Evolutionary conservation across 2,888 invertebrate species (phyloP).

Genomic region (Hirtodrosophila trivittata): DNA sequence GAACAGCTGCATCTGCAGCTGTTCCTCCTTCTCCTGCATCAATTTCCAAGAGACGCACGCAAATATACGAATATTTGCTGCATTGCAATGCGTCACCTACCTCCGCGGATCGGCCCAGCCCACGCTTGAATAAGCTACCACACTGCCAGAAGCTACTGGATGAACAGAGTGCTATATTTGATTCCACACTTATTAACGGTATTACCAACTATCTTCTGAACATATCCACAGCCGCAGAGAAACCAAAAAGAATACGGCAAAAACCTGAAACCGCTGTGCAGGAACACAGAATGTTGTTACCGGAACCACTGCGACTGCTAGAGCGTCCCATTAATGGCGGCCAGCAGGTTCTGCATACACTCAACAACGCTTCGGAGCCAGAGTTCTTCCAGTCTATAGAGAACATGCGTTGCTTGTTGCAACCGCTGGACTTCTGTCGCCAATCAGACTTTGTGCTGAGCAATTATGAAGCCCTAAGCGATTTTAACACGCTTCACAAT

Average conservation of each 20-base stretch:
- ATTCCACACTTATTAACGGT: constrained; percentile 13
- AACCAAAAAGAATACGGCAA: background rate
- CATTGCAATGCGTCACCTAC: background rate
- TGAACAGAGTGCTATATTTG: constrained; percentile 9
- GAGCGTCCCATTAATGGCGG: background rate
- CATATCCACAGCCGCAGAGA: background rate
- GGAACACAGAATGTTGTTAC: constrained; percentile 5
- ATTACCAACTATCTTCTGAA: constrained; percentile 19
- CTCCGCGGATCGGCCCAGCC: background rate
- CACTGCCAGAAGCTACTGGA: constrained; percentile 24
- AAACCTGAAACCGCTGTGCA: no score
- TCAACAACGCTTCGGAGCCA: background rate
- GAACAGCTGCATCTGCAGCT: constrained; percentile 30
- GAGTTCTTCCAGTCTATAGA: constrained; percentile 16
- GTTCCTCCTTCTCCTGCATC: background rate
- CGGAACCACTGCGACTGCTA: constrained; percentile 23
- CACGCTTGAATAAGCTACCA: constrained; percentile 1
- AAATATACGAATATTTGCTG: constrained; percentile 28
- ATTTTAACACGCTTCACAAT: background rate
- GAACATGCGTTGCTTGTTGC: constrained; percentile 11
- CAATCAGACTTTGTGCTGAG: constrained; percentile 1
- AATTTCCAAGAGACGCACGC: constrained; percentile 15
- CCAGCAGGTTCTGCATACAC: no score
- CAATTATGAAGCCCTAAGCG: constrained; percentile 1
- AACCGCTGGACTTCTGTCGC: background rate